Evolutionary conservation across 2,888 invertebrate species (phyloP).

Genomic region (Dorcus parallelipipedus): DNA sequence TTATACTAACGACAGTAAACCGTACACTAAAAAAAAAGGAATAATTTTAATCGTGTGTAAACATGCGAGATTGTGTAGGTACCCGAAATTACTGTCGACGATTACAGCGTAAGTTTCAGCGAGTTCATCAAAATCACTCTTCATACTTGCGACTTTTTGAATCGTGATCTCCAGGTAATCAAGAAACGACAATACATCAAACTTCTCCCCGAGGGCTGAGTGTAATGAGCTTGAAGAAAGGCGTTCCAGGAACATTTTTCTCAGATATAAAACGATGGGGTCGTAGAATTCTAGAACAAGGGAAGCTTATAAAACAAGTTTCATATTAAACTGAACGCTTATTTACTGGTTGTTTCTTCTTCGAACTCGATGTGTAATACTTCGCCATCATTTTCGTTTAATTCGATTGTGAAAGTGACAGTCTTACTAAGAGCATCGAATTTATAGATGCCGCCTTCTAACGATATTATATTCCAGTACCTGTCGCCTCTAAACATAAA

Average conservation of each 20-base stretch:
- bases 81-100: constrained; percentile 6
- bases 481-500: constrained; percentile 2
- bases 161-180: constrained; percentile 10
- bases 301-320: too few species aligned
- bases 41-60: background rate
- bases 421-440: constrained; percentile 8
- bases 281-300: background rate
- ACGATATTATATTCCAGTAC: constrained; percentile 2
- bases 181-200: constrained; percentile 7
- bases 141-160: background rate
- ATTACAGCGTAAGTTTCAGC: background rate
- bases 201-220: constrained; percentile 9
- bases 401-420: background rate
- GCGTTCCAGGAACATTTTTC: constrained; percentile 6
- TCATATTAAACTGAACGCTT: background rate
- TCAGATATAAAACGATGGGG: background rate
- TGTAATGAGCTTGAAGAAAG: background rate
- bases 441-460: background rate
- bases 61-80: background rate
- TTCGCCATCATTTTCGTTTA: constrained; percentile 1
- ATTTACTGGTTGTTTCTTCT: background rate
- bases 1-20: constrained; percentile 5
- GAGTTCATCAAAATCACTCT: background rate
- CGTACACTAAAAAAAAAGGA: constrained; percentile 4
- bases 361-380: constrained; percentile 1